Conservation (phyloP, 1,140 invertebrate genomes). For the Delia radicum region DNA sequence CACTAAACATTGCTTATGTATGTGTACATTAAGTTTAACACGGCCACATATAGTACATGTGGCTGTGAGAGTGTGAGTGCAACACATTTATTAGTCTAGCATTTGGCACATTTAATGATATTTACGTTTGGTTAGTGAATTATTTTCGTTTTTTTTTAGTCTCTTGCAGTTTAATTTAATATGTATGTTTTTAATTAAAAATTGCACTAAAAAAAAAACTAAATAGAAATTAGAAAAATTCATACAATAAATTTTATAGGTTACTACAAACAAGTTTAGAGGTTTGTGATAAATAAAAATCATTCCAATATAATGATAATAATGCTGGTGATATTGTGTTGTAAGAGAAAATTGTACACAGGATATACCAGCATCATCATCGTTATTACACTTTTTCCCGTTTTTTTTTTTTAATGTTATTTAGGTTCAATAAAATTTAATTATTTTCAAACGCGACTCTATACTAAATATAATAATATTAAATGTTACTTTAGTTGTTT, state of each 20-base stretch:
- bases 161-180: background rate
- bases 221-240: background rate
- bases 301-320: too few relatives aligned
- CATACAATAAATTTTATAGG: background rate
- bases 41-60: background rate
- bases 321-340: too few relatives aligned
- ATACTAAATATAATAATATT: background rate
- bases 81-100: background rate
- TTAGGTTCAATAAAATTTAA: background rate
- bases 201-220: background rate
- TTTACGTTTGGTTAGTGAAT: background rate
- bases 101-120: background rate
- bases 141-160: background rate
- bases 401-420: background rate
- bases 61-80: background rate
- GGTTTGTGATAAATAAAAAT: background rate
- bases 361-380: background rate
- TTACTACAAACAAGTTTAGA: background rate
- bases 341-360: background rate
- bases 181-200: background rate
- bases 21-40: background rate
- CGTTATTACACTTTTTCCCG: background rate
- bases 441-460: background rate
- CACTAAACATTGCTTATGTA: too few relatives aligned
- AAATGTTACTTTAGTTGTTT: background rate